Base-by-base conservation (phyloP, 1,140 invertebrate genomes). In the Trachelipus rathkii region DNA sequence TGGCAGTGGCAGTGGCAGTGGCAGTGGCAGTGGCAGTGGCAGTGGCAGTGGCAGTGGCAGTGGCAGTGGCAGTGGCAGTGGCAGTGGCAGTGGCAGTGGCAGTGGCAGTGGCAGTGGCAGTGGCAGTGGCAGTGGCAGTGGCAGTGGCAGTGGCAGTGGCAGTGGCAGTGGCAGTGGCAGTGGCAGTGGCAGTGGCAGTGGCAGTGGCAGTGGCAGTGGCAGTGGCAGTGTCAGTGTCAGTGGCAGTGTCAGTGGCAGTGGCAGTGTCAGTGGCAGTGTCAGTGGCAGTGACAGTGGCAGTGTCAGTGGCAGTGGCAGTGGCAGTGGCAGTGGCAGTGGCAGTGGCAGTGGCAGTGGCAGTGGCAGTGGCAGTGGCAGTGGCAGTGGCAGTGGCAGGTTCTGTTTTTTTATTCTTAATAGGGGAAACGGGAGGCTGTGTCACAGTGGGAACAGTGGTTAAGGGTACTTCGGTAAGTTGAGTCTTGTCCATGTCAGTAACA, bases 31-130 rank as follows among this genome's bases (percentile, higher is more conserved):
- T 73, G 43, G 13, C 19, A 73, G 72, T 73, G 43, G 44, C 43
- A 73, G 15, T 73, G 43, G 13, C 19, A 73, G 72, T 73, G 19
- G 44, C 43, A 73, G 15, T 53, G 43, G 44, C 43, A 73, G 71
- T 7, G 7, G 71, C 11, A 7, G 9, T 53, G 33, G 71, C 33
- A 53, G 71, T 53, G 6, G 71, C 33, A 53, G 71, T 53, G 33
- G 71, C 11, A 43, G 71, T 43, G 6, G 71, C 11, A 43, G 43
- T 19, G 8, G 7, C 11, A 23, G 71, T 23, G 33, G 71, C 33
- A 9, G 71, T 43, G 6, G 71, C 33, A 7, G 71, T 53, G 6
- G 71, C 6, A 7, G 7, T 53, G 33, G 71, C 6, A 15, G 71
- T 19, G 6, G 71, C 6, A 53, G 8, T 72, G 19, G 71, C 19